These are phyloP conservation scores for Apodemus agrarius DNA, from an alignment of 2,797 vertebrate genomes.

Conservation along the genomic window DNA sequence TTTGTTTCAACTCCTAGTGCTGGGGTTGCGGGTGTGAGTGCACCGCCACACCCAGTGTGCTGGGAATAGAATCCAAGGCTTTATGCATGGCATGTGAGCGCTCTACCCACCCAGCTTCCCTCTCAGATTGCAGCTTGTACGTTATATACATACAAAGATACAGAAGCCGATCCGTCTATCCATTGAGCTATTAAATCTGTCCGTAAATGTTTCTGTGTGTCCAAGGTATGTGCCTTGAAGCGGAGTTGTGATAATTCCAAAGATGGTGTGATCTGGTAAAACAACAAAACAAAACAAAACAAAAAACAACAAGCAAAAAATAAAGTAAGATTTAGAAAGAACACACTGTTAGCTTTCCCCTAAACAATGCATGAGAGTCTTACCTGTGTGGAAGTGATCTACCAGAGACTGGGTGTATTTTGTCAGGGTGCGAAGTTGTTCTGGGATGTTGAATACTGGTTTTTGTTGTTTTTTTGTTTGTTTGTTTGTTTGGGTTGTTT, in stretches of 20 bases:
- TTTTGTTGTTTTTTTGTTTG: background rate
- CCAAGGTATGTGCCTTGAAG: background rate
- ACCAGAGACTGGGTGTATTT: background rate
- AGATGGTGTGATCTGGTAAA: background rate
- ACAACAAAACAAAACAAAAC: too few relatives aligned
- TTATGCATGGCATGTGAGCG: background rate
- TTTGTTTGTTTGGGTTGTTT: background rate
- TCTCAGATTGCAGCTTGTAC: background rate
- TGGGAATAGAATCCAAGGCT: background rate
- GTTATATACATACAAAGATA: background rate
- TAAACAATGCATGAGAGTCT: background rate
- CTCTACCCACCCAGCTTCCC: background rate
- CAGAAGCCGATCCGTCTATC: background rate
- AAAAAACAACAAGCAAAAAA: background rate
- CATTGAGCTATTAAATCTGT: background rate
- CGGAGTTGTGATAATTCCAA: background rate
- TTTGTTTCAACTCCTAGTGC: background rate
- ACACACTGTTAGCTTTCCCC: background rate
- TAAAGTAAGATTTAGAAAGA: background rate
- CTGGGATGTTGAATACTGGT: background rate
- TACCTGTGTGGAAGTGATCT: background rate
- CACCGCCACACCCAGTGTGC: background rate
- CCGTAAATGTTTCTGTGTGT: background rate
- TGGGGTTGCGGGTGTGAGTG: background rate
- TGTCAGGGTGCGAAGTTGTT: background rate